Percentiles rank a stretch among this genome's conserved stretches.
Conservation (phyloP, 2,888 invertebrate genomes). For the Cryptophagus acutangulus region DNA sequence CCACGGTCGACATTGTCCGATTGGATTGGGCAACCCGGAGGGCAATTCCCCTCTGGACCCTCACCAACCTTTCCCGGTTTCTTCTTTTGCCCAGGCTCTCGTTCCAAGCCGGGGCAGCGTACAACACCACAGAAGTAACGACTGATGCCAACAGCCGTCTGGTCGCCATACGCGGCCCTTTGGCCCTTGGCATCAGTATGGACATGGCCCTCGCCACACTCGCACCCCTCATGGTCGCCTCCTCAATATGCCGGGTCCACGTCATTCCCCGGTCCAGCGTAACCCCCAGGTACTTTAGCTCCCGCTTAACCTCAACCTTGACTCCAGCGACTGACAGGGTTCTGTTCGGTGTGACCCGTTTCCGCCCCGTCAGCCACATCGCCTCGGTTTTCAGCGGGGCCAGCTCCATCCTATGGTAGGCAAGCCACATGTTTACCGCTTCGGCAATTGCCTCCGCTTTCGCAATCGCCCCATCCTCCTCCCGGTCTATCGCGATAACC, state of each 20-base stretch:
- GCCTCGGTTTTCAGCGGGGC: slow-evolving; percentile 20
- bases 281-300: slow-evolving; percentile 14
- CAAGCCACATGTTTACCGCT: slow-evolving; percentile 14
- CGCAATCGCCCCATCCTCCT: slow-evolving; percentile 6
- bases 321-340: slow-evolving; percentile 7
- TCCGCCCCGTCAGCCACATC: slow-evolving; percentile 10
- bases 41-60: too few species aligned
- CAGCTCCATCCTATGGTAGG: slow-evolving; percentile 5
- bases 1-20: too few species aligned
- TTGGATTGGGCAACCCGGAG: too few species aligned
- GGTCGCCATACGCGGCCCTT: slow-evolving; percentile 10
- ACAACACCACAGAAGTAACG: not conserved
- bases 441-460: slow-evolving; percentile 9
- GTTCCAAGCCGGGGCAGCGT: slow-evolving; percentile 13
- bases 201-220: slow-evolving; percentile 8
- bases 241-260: slow-evolving; percentile 5
- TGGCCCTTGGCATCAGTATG: slow-evolving; percentile 16
- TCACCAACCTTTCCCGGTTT: too few species aligned
- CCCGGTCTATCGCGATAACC: slow-evolving; percentile 7
- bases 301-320: slow-evolving; percentile 4
- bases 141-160: not conserved
- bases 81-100: not conserved
- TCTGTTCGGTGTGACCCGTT: slow-evolving; percentile 10
- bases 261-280: slow-evolving; percentile 7
- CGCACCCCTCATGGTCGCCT: slow-evolving; percentile 8